Evolutionary conservation across 2,888 invertebrate species (phyloP), one percentile per base, ranked within the genome.

Genomic region (Drosophila falleni): DNA sequence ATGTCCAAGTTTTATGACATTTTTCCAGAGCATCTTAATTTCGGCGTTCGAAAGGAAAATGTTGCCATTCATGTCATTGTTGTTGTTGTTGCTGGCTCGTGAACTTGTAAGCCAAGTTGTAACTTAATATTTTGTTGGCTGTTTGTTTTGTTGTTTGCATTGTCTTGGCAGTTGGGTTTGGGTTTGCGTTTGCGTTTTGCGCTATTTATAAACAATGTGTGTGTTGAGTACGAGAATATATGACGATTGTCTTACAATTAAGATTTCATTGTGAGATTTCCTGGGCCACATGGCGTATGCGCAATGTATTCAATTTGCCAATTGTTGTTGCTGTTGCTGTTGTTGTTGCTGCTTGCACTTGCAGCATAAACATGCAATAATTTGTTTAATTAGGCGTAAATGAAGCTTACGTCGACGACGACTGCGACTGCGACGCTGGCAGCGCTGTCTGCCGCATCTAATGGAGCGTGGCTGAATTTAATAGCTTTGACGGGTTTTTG

Each of bases 361-460:
- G 75, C 78, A 69, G 68, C 82, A 81, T 76, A 82, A 82, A 75
- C 73, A 79, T 78, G 73, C 80, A 83, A 81, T 87, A 88, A 89
- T 89, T 88, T 88, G 87, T 80, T 89, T 89, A 89, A 89, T 89
- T 89, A 87, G 88, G 85, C 88, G 89, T 88, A 81, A 83, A 88
- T 78, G 79, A 77, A 67, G 81, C 77, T 61, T 74, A 72, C 82
- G 65, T 70, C 76, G 70, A 51, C 26, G 71, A n/a, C 31, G 15
- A 54, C 71, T n/a, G 49, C 31, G 15, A 54, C 71, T n/a, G 49
- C 76, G 69, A 33, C 33, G 71, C 31, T 13, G 8, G 55, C 77
- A 46, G 72, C 78, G 66, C 70, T 50, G 79, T 39, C 2, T 37
- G 73, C 65, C 69, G 74, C 71, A 69, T 75, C 85, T 86, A 86